Evolutionary conservation across 2,888 invertebrate species (phyloP), one percentile per base, ranked within the genome.

Genomic region (Ophion ventricosus): DNA sequence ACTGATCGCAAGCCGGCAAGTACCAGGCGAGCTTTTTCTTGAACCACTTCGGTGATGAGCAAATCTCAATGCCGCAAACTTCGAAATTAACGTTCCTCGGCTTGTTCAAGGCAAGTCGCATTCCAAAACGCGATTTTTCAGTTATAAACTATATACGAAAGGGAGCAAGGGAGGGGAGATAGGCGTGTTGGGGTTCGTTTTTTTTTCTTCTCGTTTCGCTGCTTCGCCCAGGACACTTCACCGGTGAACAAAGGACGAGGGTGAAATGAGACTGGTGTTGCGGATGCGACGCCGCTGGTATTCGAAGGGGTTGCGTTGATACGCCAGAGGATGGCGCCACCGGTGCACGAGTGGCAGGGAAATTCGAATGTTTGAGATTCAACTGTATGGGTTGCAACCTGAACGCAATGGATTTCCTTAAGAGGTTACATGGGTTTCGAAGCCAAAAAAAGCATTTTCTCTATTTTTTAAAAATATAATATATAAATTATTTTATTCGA

Each of bases 81-180:
- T 89, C 86, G 82, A 88, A 87, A 85, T 89, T 89, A 87, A 88
- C 87, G 88, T 89, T 90, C 80, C 84, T 87, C 73, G 86, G 82
- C 87, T 88, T 89, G 88, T 90, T 90, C 75, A 89, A 86, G 84
- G 87, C 87, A 87, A 90, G 87, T 90, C 89, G 90, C 91, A 91
- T 91, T 88, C 90, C 90, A 90, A 87, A 87, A 77, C 85, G 78
- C 82, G 49, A 49, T 49, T 84, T 63, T 63, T 57, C 59, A 54
- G 70, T 56, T 29, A 70, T 70, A 54, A 70, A 70, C 70, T 70
- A 54, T 54, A 70, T 49, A 49, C 26, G 56, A 10, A 14, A 56
- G 70, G 54, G 29, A 26, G 70, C 20, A 29, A 29, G 40, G 40
- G n/a, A 17, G n/a, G 29, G 69, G 66, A 57, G 20, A 57, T 20